A percentile compares a stretch with the other conserved stretches of the same genome.
Evolutionary conservation across 2,113 vertebrate genomes (phyloP).

Genomic region (Aix galericulata): DNA sequence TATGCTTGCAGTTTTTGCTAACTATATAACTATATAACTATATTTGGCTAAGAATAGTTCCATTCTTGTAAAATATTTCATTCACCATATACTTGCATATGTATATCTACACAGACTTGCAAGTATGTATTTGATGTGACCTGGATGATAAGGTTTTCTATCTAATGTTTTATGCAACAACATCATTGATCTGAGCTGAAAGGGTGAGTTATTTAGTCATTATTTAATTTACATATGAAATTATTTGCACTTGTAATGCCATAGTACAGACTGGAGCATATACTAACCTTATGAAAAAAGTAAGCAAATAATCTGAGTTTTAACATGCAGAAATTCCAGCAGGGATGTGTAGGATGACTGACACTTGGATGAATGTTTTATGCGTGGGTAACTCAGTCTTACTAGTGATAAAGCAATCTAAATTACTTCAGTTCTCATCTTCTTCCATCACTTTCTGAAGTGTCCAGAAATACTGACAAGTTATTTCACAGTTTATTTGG

Average conservation of each 20-base stretch:
- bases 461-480: conserved; percentile 8
- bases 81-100: accelerated
- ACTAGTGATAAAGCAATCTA: neutral
- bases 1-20: neutral
- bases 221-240: neutral
- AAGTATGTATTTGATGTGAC: neutral
- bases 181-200: neutral
- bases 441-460: neutral
- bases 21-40: neutral
- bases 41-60: neutral
- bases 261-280: neutral
- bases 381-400: accelerated
- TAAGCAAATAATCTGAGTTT: neutral
- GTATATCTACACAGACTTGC: neutral
- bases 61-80: neutral
- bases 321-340: neutral
- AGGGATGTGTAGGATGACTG: neutral
- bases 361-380: neutral
- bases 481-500: conserved; percentile 43
- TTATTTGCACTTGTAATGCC: neutral
- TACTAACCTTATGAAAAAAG: neutral
- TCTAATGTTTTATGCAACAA: neutral
- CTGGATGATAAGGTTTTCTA: neutral
- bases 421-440: neutral
- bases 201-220: neutral